These are phyloP conservation scores for Hydractinia echinata DNA, from an alignment of 30 jellyfish, hydroid and myxozoan species.

Conservation along the genomic window DNA sequence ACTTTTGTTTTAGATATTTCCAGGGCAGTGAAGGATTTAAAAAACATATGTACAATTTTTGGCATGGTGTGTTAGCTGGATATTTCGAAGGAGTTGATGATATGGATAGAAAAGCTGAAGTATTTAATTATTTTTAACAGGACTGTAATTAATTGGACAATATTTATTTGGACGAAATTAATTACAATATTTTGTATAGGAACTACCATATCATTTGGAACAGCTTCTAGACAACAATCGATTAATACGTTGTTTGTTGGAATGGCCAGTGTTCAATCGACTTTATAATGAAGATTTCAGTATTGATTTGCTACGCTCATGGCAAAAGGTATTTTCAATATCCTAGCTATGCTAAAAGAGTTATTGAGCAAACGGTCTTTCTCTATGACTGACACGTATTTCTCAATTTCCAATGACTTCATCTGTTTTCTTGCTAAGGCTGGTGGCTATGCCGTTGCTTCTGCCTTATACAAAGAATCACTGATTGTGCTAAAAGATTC, in stretches of 20 bases:
- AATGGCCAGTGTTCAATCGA: constrained; percentile 98
- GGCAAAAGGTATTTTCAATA: constrained; percentile 65
- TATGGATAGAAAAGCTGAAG: constrained; percentile 84
- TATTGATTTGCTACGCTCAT: constrained; percentile 77
- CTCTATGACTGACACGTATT: neutral
- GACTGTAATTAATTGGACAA: neutral
- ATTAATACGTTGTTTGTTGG: constrained; percentile 74
- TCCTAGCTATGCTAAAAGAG: neutral
- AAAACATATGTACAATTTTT: constrained; percentile 64
- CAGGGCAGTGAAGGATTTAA: constrained; percentile 62
- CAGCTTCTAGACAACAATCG: constrained; percentile 82
- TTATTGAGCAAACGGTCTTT: too few species aligned
- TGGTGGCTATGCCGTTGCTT: constrained; percentile 92
- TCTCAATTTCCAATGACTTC: neutral
- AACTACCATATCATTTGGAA: constrained; percentile 89
- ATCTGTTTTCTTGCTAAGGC: constrained; percentile 36
- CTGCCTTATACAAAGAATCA: constrained; percentile 81
- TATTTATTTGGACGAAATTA: neutral
- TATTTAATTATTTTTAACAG: neutral
- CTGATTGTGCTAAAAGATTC: constrained; percentile 51
- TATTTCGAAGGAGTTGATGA: constrained; percentile 80
- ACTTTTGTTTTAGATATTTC: constrained; percentile 50
- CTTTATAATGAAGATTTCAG: constrained; percentile 88
- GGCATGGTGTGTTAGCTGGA: constrained; percentile 91
- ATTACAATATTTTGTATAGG: constrained; percentile 34